phyloP scores from a whole-genome alignment of 92 coral and sea anemone species.

The Phenganax stokvisi region DNA sequence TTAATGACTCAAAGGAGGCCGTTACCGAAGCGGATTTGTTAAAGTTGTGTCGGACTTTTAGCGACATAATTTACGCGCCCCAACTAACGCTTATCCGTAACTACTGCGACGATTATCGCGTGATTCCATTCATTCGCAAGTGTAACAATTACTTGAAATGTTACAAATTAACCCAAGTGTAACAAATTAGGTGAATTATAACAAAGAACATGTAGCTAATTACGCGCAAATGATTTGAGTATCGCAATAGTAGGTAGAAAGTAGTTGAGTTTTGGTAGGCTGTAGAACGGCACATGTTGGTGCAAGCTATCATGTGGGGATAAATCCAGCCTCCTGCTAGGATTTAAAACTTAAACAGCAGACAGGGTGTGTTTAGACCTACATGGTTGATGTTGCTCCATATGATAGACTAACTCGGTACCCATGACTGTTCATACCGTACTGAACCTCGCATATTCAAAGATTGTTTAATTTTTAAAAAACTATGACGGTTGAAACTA shows the following conservation, averaged over 20 bases:
- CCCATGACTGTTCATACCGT: no score
- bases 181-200: neutral
- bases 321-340: conserved; percentile 21
- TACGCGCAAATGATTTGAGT: neutral
- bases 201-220: neutral
- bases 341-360: neutral
- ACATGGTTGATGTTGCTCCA: neutral
- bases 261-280: neutral
- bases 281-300: neutral
- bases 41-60: conserved; percentile 9
- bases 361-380: conserved; percentile 12
- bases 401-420: neutral
- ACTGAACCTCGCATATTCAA: no score
- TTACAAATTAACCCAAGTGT: neutral
- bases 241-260: no score
- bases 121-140: neutral
- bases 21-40: conserved; percentile 28
- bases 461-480: no score
- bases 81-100: neutral
- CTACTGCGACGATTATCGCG: conserved; percentile 9
- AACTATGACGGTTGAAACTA: no score
- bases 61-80: conserved; percentile 22
- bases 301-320: conserved; percentile 14
- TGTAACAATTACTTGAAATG: neutral
- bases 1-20: conserved; percentile 41